Evolutionary conservation across 2,113 vertebrate species (phyloP), one percentile per base, ranked within the genome.

Genomic region (Odobenus rosmarus): DNA sequence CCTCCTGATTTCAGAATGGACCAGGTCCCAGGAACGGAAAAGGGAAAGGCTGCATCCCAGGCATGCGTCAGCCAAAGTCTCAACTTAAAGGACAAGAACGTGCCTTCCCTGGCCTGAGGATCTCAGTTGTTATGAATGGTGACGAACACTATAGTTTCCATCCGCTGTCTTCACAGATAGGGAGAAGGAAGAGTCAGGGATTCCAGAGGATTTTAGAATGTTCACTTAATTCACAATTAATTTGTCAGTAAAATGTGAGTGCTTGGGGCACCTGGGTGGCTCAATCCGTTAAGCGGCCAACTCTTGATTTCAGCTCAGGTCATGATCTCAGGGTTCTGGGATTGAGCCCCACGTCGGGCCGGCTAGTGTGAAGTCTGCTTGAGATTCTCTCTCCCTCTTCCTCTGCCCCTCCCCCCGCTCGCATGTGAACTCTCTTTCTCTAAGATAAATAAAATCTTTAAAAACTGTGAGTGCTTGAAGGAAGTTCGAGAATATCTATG

Each of bases 11-110:
- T 86, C 62, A 79, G 26, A 28, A 42, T 0, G 4, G 19, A 71
- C 10, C 36, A 51, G n/a, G 33, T n/a, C 39, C 64, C 28, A 28
- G 46, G 42, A 77, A 31, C 1, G 3, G 11, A n/a, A 14, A 3
- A 69, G 42, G 72, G 19, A 77, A 81, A 96, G 59, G 1, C 31
- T 21, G n/a, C 61, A 19, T n/a, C 46, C 42, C 18, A 16, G 21
- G 5, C 4, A 12, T 0, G 11, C 6, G 0, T 46, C 80, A 39
- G 67, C 18, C 46, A 1, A 21, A 42, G 55, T 72, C 61, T 84
- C 42, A 51, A 3, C 57, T 61, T n/a, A 19, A 76, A 21, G 4
- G 3, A 31, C 2, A 26, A 61, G 42, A 42, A 33, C 0, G 0
- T 71, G n/a, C 12, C 13, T 12, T 33, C 49, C 4, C 0, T 3